These are phyloP conservation scores for Spilogale gracilis DNA, from an alignment of 2,113 vertebrate genomes.

Conservation along the genomic window DNA sequence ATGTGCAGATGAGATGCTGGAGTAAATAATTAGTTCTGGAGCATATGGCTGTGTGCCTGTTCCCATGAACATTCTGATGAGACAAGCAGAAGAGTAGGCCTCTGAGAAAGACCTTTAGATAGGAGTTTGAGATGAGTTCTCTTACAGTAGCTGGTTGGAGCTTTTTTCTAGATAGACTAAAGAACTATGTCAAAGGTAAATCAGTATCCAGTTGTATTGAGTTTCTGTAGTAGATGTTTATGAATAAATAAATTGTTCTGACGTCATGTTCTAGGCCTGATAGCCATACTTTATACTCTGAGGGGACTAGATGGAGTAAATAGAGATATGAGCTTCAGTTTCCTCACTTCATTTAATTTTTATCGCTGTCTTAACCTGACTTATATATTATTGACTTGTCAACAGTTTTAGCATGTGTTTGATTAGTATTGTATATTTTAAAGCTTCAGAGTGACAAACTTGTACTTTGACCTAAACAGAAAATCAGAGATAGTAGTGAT, in stretches of 20 bases:
- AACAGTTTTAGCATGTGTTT: not conserved
- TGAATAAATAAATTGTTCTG: constrained; percentile 30
- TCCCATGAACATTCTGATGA: not conserved
- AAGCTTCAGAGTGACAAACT: constrained; percentile 40
- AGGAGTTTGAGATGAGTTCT: not conserved
- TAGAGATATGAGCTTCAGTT: not conserved
- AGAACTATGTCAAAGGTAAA: not conserved
- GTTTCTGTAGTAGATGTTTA: not conserved
- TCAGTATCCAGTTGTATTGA: not conserved
- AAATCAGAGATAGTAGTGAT: not conserved
- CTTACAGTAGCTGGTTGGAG: not conserved
- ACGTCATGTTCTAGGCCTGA: not conserved
- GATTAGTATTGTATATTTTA: not conserved
- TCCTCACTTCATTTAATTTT: not conserved
- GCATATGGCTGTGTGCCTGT: not conserved
- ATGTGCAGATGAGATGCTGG: not conserved
- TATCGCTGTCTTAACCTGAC: not conserved
- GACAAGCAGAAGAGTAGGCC: not conserved
- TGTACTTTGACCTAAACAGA: constrained; percentile 11
- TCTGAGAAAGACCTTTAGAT: not conserved
- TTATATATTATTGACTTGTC: not conserved
- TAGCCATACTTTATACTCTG: not conserved
- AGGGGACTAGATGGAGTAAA: not conserved
- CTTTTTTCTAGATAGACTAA: not conserved
- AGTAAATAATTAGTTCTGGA: not conserved